A percentile compares a stretch with the other conserved stretches of the same genome.
Conservation (phyloP, 2,797 vertebrate genomes). For the Pseudomugil tenellus region DNA sequence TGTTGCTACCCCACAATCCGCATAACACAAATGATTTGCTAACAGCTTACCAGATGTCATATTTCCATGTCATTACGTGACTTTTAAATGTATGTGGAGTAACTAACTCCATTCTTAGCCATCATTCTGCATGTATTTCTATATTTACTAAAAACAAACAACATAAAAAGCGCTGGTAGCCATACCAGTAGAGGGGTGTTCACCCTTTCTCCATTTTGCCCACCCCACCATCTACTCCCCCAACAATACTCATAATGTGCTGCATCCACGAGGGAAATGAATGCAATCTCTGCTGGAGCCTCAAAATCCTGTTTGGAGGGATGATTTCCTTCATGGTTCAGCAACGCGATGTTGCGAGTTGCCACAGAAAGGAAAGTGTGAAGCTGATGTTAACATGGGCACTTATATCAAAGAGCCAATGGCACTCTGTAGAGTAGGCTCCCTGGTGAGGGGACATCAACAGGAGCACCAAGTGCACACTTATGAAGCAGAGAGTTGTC, state of each 20-base stretch:
- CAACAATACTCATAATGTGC: slow-evolving; percentile 16
- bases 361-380: slow-evolving; percentile 47
- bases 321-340: slow-evolving; percentile 67
- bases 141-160: slow-evolving; percentile 4
- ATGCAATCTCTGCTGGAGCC: slow-evolving; percentile 48
- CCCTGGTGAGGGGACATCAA: slow-evolving; percentile 48
- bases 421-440: slow-evolving; percentile 24
- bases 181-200: background rate
- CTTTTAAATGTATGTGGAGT: background rate
- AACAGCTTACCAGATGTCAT: background rate
- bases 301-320: slow-evolving; percentile 65
- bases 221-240: slow-evolving; percentile 15
- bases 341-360: slow-evolving; percentile 53
- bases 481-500: slow-evolving; percentile 32
- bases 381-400: slow-evolving; percentile 58
- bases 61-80: background rate
- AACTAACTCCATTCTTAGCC: too few relatives aligned
- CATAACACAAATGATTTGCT: background rate
- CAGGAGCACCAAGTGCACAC: slow-evolving; percentile 38
- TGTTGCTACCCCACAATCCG: background rate
- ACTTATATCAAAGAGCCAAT: slow-evolving; percentile 44
- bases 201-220: slow-evolving; percentile 21
- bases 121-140: background rate
- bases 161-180: slow-evolving; percentile 10
- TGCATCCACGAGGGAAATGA: slow-evolving; percentile 35